Evolutionary conservation across 2,888 invertebrate species (phyloP), one percentile per base, ranked within the genome.

Genomic region (Dynastes maya): DNA sequence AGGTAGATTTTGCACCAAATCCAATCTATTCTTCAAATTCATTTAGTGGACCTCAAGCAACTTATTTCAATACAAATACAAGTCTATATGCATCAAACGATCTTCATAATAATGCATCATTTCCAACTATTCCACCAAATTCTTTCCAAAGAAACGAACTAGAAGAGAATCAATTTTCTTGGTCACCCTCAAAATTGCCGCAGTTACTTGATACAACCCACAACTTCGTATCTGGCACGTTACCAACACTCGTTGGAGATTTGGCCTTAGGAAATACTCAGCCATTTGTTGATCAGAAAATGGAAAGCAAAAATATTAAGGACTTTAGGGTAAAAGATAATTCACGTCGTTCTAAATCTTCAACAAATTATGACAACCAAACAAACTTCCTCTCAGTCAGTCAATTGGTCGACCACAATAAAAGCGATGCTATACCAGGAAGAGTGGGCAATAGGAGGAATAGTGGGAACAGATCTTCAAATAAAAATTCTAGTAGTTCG

Each of bases 171-270:
- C 89, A 90, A n/a, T 91, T 91, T 81, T 87, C 91, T 1, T 92
- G 91, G 91, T 91, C 91, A 1, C 91, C 91, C 0, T 90, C 90
- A 0, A 91, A 91, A 83, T 82, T 89, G 58, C 88, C 89, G 2
- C 87, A 88, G 79, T 90, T 89, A 76, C 83, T 89, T 29, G 89
- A 89, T 68, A 84, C 87, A 1, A 82, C 88, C 1, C 89, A 89
- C 75, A 85, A 85, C 76, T 87, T 90, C 37, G 88, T 90, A 2
- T 89, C 91, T 2, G 90, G 91, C 1, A 91, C 92, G 27, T 86
- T 92, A 71, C 91, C 92, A 6, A 92, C 92, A n/a, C 84, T 93
- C 63, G 91, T 92, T 1, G 92, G 92, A 1, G 92, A 92, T 86
- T 85, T 92, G 68, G 92, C 92, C 0, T 84, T 92, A 8, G 87